Percentiles rank a stretch among this genome's conserved stretches.
Conservation (phyloP, 2,888 invertebrate species). For the Agonopterix alstromeriana region DNA sequence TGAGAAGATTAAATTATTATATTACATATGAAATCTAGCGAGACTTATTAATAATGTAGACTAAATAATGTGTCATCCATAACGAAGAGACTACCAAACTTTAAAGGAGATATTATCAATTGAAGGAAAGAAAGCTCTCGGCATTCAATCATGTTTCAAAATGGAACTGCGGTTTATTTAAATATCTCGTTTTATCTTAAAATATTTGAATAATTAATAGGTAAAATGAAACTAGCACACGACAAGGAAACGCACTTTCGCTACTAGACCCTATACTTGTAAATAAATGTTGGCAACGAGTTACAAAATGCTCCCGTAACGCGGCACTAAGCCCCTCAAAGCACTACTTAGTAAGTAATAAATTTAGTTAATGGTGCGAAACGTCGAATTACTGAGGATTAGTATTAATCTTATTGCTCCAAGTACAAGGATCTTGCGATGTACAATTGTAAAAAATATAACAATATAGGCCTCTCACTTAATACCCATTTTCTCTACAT, state of each 20-base stretch:
- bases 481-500: slow-evolving; percentile 54
- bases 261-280: slow-evolving; percentile 14
- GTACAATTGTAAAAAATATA: slow-evolving; percentile 17
- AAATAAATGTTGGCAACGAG: slow-evolving; percentile 21
- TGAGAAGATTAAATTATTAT: no score
- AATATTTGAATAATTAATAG: slow-evolving; percentile 28
- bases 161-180: neutral
- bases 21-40: no score
- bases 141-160: no score
- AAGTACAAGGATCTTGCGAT: neutral
- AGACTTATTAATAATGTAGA: no score
- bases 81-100: no score
- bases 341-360: slow-evolving; percentile 3
- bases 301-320: slow-evolving; percentile 14
- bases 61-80: no score
- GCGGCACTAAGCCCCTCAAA: slow-evolving; percentile 2
- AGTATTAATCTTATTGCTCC: neutral
- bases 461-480: slow-evolving; percentile 53
- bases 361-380: slow-evolving; percentile 5
- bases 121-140: no score
- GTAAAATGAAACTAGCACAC: slow-evolving; percentile 30
- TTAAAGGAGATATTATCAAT: no score
- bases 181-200: slow-evolving; percentile 26
- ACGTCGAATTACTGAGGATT: slow-evolving; percentile 2
- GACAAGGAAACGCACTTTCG: slow-evolving; percentile 38